Conservation (phyloP, 2,113 vertebrate species). For the Hippocampus guttulatus region DNA sequence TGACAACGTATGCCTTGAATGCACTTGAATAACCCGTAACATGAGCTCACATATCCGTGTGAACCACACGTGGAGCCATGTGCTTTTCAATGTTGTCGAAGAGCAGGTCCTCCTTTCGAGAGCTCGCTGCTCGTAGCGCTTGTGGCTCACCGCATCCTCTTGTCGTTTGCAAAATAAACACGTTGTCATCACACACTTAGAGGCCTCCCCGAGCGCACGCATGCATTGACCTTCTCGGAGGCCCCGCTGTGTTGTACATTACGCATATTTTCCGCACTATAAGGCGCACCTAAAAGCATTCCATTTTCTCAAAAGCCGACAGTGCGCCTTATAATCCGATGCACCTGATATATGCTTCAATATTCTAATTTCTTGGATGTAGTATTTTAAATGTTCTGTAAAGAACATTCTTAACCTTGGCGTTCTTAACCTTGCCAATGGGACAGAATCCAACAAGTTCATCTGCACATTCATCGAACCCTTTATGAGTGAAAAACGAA, state of each 20-base stretch:
- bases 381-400: no score
- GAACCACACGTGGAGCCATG: slow-evolving; percentile 29
- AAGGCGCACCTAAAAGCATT: no score
- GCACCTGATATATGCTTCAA: no score
- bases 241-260: slow-evolving; percentile 41
- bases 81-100: slow-evolving; percentile 37
- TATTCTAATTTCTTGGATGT: no score
- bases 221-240: slow-evolving; percentile 52
- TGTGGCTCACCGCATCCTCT: slow-evolving; percentile 67
- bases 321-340: no score
- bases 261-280: no score
- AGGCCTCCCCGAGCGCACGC: slow-evolving; percentile 44
- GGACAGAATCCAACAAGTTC: no score
- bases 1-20: not conserved
- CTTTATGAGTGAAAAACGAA: no score
- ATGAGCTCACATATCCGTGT: slow-evolving; percentile 5
- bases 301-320: no score
- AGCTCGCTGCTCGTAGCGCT: slow-evolving; percentile 34
- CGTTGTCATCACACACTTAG: slow-evolving; percentile 56
- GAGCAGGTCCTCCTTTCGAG: slow-evolving; percentile 39
- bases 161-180: slow-evolving; percentile 72
- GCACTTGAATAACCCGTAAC: not conserved
- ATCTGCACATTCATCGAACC: no score
- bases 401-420: no score
- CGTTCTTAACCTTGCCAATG: no score